Evolutionary conservation across 92 coral and sea anemone genomes (phyloP).

Genomic region (Palythoa grandis): DNA sequence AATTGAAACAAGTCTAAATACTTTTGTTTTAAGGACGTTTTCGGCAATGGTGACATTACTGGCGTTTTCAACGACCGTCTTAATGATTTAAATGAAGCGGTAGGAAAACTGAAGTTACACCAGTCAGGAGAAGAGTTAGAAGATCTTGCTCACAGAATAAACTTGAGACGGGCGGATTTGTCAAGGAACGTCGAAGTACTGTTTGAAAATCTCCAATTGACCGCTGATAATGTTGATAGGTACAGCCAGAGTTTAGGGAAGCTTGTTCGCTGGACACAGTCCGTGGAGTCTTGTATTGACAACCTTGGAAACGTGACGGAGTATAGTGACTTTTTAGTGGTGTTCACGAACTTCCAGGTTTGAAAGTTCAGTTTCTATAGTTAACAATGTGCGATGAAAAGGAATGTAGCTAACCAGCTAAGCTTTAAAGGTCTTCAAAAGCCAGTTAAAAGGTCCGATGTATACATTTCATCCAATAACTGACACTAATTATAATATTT

Average conservation of each 20-base stretch:
- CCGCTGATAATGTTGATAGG: constrained; percentile 64
- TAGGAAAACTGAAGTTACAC: constrained; percentile 50
- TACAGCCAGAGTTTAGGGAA: constrained; percentile 59
- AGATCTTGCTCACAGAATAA: constrained; percentile 33
- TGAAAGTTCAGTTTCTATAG: neutral
- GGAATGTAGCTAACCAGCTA: too few relatives aligned
- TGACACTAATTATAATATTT: too few relatives aligned
- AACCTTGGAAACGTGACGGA: constrained; percentile 61
- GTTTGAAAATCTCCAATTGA: constrained; percentile 57
- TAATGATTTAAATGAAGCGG: constrained; percentile 54
- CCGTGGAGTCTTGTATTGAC: constrained; percentile 52
- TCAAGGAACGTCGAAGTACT: constrained; percentile 54
- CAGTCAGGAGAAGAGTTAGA: constrained; percentile 55
- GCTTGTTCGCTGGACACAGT: constrained; percentile 62
- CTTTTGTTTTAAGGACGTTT: constrained; percentile 32
- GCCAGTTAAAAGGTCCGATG: too few relatives aligned
- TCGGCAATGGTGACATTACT: constrained; percentile 10
- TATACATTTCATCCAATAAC: too few relatives aligned
- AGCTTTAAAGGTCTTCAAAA: too few relatives aligned
- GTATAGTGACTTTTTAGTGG: constrained; percentile 63
- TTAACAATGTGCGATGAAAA: too few relatives aligned
- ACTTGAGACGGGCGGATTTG: constrained; percentile 62
- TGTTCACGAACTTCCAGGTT: constrained; percentile 75
- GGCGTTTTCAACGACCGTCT: constrained; percentile 36
- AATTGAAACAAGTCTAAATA: neutral